Conservation (phyloP, 2,888 invertebrate genomes). For the Athripsodes cinereus region DNA sequence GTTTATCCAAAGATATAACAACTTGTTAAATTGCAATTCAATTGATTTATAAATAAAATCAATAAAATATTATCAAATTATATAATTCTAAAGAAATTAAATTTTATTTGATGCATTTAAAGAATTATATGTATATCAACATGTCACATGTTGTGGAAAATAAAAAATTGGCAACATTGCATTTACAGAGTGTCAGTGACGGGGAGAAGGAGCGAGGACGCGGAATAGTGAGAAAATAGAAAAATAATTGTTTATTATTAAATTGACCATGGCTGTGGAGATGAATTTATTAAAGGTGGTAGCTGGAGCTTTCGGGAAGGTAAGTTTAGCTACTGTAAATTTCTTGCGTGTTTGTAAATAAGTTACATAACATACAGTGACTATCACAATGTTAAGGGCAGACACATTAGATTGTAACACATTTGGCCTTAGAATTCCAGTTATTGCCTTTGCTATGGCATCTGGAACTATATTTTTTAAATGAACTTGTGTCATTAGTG, state of each 20-base stretch:
- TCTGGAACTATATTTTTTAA: too few relatives aligned
- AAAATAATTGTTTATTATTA: neutral
- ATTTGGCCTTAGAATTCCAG: neutral
- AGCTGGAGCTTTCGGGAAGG: constrained; percentile 44
- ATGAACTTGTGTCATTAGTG: too few relatives aligned
- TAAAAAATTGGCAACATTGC: neutral
- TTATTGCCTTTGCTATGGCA: too few relatives aligned
- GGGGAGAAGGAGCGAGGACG: constrained; percentile 1
- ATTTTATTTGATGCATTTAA: too few relatives aligned
- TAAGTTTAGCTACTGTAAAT: constrained; percentile 1
- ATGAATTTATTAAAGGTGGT: constrained; percentile 47
- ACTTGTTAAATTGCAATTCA: too few relatives aligned
- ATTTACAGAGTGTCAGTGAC: constrained; percentile 1
- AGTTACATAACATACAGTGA: constrained; percentile 26
- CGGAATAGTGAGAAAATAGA: constrained; percentile 5
- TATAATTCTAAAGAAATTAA: too few relatives aligned
- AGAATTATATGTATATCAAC: neutral
- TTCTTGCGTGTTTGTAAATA: constrained; percentile 6
- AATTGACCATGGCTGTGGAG: constrained; percentile 27
- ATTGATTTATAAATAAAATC: too few relatives aligned
- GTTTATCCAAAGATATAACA: too few relatives aligned
- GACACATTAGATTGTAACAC: neutral
- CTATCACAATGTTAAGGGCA: neutral
- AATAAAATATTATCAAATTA: too few relatives aligned
- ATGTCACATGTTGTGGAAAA: neutral